A percentile compares a stretch with the other conserved stretches of the same genome.
phyloP scores from a whole-genome alignment of 2,797 vertebrate genomes.

The Sparidentex hasta region DNA sequence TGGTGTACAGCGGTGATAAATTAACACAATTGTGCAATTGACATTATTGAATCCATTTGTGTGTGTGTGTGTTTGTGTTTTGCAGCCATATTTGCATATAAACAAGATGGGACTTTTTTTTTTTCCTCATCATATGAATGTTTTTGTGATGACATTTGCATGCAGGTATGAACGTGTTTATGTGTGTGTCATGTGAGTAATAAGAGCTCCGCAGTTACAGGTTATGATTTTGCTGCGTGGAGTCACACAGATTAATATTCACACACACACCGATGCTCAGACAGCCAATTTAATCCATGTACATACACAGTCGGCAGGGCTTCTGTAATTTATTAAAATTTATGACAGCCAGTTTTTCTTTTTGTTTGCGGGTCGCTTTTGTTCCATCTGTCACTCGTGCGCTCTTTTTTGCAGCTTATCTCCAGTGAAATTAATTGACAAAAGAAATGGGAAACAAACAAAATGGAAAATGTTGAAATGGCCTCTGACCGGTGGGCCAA shows the following conservation, averaged over 20 bases:
- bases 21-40: constrained; percentile 72
- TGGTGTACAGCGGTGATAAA: constrained; percentile 75
- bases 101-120: constrained; percentile 21
- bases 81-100: constrained; percentile 46
- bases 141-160: constrained; percentile 12
- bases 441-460: background rate
- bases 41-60: constrained; percentile 53
- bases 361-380: constrained; percentile 33
- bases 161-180: constrained; percentile 1
- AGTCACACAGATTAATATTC: constrained; percentile 70
- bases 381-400: constrained; percentile 38
- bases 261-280: constrained; percentile 18
- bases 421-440: background rate
- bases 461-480: constrained; percentile 12
- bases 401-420: constrained; percentile 19
- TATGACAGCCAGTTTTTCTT: constrained; percentile 43
- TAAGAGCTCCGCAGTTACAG: constrained; percentile 33
- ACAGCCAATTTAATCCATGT: constrained; percentile 39
- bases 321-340: constrained; percentile 73
- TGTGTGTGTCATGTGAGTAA: constrained; percentile 34
- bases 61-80: constrained; percentile 5
- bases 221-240: constrained; percentile 41
- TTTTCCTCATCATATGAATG: constrained; percentile 1
- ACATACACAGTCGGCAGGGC: constrained; percentile 29
- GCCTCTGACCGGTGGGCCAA: background rate